Evolutionary conservation across 2,888 invertebrate species (phyloP), one percentile per base, ranked within the genome.

Genomic region (Pollenia labialis): DNA sequence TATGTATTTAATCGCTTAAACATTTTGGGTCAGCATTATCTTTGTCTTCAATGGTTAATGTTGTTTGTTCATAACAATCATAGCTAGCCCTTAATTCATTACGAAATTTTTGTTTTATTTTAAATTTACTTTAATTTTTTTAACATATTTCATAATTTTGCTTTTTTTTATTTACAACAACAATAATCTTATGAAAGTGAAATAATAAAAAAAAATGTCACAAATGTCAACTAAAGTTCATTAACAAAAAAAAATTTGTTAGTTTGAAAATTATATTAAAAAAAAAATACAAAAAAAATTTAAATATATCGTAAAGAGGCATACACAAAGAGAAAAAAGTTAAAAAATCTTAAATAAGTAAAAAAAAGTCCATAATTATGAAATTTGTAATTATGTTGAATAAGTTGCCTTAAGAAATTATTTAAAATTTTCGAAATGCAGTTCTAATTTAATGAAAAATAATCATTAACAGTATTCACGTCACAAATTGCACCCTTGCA

Each of bases 151-250:
- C 9, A 12, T 32, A 7, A 6, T 16, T 40, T 16, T 40, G 32
- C 16, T 42, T 32, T 69, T 12, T 18, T 72, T 81, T 69, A 69
- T 44, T 32, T 18, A 52, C 42, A 58, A 42, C 14, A 60, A 69
- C 14, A 60, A 44, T 2, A 44, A 54, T 52, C 32, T 32, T 32
- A 32, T 32, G n/a, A 23, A 44, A 40, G 68, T 40, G 4, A 56
- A 14, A 71, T 23, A 48, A 81, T 14, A 48, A 42, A 56, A 71
- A 64, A 58, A 75, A 77, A 58, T 81, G 76, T 81, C 81, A 46
- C 60, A 77, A 76, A 77, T 71, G 48, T 48, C 74, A 71, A 56
- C 60, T 72, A 72, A 85, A 81, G 81, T 85, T 85, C 81, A 85
- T 81, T 85, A 77, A 54, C 81, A 85, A 81, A 85, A 71, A 12